These are phyloP conservation scores for Yponomeuta sedellus DNA, from an alignment of 2,888 invertebrate species.

Conservation along the genomic window DNA sequence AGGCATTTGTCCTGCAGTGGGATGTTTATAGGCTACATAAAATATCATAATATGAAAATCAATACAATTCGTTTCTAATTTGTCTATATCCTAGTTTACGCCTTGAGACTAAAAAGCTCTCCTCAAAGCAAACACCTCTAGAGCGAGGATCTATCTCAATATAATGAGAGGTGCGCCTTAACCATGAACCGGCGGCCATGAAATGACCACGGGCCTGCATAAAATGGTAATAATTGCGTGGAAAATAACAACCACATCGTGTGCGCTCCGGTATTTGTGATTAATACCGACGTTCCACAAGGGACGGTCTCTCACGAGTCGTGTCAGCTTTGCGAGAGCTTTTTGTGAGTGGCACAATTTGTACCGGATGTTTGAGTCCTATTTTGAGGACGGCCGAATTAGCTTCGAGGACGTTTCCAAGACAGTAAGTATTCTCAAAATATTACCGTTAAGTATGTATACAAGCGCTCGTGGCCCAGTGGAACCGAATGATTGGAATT, in stretches of 20 bases:
- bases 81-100: no score
- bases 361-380: background rate
- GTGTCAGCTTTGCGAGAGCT: background rate
- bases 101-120: background rate
- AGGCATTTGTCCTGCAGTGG: no score
- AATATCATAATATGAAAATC: no score
- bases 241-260: constrained; percentile 14
- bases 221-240: constrained; percentile 13
- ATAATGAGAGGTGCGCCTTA: constrained; percentile 10
- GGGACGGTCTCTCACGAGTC: background rate
- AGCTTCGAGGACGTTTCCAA: no score
- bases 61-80: no score
- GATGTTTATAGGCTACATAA: no score
- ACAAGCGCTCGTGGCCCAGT: no score
- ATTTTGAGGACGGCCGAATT: no score
- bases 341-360: background rate
- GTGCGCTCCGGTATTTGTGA: constrained; percentile 2
- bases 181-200: constrained; percentile 22
- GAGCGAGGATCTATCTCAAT: constrained; percentile 3
- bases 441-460: no score
- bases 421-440: no score
- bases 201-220: constrained; percentile 12
- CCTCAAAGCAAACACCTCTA: background rate
- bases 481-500: no score
- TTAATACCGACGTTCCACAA: background rate